Conservation (phyloP, 2,888 invertebrate species). For the Drosophila neoperkinsi region DNA sequence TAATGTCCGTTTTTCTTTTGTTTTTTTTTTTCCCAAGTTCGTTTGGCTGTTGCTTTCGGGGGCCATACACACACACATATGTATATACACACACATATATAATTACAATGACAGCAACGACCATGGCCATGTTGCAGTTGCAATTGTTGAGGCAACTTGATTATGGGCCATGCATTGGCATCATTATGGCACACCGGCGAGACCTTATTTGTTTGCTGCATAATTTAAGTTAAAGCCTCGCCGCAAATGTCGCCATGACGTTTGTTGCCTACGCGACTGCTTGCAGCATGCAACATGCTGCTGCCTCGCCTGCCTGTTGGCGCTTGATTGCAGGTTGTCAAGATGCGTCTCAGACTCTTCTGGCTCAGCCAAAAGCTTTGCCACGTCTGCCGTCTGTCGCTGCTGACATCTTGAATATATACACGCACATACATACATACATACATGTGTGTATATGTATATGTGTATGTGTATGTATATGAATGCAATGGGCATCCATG, state of each 20-base stretch:
- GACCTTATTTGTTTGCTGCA: slow-evolving; percentile 79
- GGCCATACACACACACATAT: slow-evolving; percentile 2
- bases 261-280: slow-evolving; percentile 52
- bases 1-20: slow-evolving; percentile 34
- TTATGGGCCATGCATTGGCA: slow-evolving; percentile 60
- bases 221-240: slow-evolving; percentile 72
- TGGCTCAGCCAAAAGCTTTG: slow-evolving; percentile 39
- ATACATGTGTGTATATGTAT: background rate
- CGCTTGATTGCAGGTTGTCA: slow-evolving; percentile 81
- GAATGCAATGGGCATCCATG: slow-evolving; percentile 32
- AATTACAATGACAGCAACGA: slow-evolving; percentile 39
- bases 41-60: slow-evolving; percentile 25
- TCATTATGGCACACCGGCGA: slow-evolving; percentile 67
- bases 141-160: slow-evolving; percentile 54
- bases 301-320: slow-evolving; percentile 44
- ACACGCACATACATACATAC: background rate
- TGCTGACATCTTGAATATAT: slow-evolving; percentile 57
- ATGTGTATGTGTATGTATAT: background rate
- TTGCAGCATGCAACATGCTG: slow-evolving; percentile 35
- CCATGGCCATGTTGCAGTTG: slow-evolving; percentile 64
- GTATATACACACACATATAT: background rate
- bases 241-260: slow-evolving; percentile 62
- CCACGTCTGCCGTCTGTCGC: slow-evolving; percentile 28
- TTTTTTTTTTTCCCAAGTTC: slow-evolving; percentile 6
- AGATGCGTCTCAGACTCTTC: slow-evolving; percentile 37